A percentile compares a stretch with the other conserved stretches of the same genome.
Conservation (phyloP, 2,113 vertebrate genomes). For the Tetrax tetrax region DNA sequence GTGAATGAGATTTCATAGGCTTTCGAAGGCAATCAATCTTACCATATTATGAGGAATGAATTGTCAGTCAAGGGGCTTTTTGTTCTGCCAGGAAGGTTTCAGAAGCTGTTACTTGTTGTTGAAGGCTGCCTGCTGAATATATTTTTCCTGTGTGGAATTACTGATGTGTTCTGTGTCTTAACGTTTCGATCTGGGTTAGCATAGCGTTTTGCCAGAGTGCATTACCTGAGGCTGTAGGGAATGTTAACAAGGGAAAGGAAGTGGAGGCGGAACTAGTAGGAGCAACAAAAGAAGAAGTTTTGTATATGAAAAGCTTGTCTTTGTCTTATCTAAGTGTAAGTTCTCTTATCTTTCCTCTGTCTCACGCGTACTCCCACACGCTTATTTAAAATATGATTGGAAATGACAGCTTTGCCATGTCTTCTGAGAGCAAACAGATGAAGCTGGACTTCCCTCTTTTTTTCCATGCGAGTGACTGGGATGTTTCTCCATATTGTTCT, state of each 20-base stretch:
- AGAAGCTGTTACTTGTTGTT: background rate
- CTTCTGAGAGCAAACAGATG: constrained; percentile 4
- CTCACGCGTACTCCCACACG: background rate
- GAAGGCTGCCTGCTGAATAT: background rate
- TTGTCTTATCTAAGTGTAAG: background rate
- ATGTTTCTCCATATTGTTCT: background rate
- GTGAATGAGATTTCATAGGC: background rate
- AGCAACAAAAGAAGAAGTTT: background rate
- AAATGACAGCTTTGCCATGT: background rate
- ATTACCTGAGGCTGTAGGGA: background rate
- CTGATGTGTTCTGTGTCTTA: background rate
- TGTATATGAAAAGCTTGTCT: background rate
- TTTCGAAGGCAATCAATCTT: constrained; percentile 15
- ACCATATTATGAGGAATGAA: background rate
- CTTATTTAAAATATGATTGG: background rate
- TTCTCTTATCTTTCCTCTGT: background rate
- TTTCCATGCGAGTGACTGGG: background rate
- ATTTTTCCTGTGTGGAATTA: background rate
- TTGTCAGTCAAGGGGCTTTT: background rate
- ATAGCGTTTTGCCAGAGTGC: background rate
- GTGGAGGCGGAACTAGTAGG: background rate
- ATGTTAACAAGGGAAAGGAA: background rate
- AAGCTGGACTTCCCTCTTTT: background rate
- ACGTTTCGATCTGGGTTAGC: background rate
- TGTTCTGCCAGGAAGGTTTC: background rate